These are phyloP conservation scores for Heteronetta atricapilla DNA, from an alignment of 2,113 vertebrate genomes.

Conservation along the genomic window DNA sequence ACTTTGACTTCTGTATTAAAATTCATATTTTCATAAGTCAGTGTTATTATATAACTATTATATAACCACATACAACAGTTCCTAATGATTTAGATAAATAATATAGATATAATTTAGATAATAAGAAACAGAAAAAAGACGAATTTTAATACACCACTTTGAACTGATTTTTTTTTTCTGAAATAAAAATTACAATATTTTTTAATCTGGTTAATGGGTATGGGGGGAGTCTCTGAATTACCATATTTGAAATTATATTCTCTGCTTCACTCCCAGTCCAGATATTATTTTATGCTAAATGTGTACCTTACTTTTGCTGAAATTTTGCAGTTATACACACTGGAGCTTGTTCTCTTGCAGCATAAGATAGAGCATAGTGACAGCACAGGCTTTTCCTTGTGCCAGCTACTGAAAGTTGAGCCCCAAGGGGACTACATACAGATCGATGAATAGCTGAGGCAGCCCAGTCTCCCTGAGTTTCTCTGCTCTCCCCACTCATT, in stretches of 20 bases:
- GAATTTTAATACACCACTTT: neutral
- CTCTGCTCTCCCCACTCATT: neutral
- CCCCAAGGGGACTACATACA: neutral
- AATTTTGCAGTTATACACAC: neutral
- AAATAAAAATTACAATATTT: neutral
- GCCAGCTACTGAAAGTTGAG: neutral
- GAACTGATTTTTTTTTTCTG: neutral
- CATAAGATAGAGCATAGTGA: neutral
- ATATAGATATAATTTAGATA: neutral
- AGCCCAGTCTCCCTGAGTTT: neutral
- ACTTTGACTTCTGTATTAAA: neutral
- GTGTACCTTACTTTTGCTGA: neutral
- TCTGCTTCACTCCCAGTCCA: neutral
- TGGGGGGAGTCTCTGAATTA: neutral
- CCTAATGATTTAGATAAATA: neutral
- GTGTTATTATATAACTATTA: neutral
- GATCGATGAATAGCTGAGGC: neutral
- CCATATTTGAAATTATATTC: neutral
- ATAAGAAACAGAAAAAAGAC: fast-evolving
- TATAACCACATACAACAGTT: neutral
- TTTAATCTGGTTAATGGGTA: neutral
- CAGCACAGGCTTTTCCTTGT: neutral
- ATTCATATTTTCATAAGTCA: neutral
- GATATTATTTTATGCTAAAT: neutral
- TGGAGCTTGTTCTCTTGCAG: neutral